Conservation (phyloP, 2,888 invertebrate genomes). For the Germaria angustata region DNA sequence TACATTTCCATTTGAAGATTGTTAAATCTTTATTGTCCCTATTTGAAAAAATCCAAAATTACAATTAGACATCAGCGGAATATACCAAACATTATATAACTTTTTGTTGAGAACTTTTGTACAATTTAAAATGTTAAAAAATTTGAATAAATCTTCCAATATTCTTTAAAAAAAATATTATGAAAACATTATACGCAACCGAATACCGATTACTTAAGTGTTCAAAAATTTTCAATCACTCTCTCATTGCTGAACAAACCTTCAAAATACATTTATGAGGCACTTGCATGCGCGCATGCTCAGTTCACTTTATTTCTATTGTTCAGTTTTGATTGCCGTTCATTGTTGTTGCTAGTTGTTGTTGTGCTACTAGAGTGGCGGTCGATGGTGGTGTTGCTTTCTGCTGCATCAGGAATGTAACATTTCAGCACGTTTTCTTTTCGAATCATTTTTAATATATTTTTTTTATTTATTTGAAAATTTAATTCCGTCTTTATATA, state of each 20-base stretch:
- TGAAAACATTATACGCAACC: not conserved
- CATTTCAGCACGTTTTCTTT: constrained; percentile 63
- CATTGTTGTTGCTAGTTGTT: constrained; percentile 1
- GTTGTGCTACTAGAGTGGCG: not conserved
- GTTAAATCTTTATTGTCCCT: too few relatives aligned
- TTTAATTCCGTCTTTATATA: constrained; percentile 33
- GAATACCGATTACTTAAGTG: not conserved
- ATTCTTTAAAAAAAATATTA: too few relatives aligned
- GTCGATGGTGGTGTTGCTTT: constrained; percentile 14
- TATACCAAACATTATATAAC: too few relatives aligned
- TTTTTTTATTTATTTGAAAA: constrained; percentile 55
- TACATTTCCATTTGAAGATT: too few relatives aligned
- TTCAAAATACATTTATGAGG: constrained; percentile 23
- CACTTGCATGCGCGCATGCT: constrained; percentile 55
- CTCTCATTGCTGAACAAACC: not conserved
- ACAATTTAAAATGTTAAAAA: too few relatives aligned
- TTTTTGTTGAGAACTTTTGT: too few relatives aligned
- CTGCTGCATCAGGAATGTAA: constrained; percentile 51
- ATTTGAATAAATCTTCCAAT: too few relatives aligned
- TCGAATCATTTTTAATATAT: constrained; percentile 58
- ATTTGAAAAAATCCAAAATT: too few relatives aligned
- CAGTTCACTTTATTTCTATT: constrained; percentile 51
- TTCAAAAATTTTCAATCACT: not conserved
- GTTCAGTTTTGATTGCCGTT: constrained; percentile 42
- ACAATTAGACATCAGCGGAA: too few relatives aligned